Conservation (phyloP, 1,140 invertebrate genomes). For the Diorhabda sublineata region DNA sequence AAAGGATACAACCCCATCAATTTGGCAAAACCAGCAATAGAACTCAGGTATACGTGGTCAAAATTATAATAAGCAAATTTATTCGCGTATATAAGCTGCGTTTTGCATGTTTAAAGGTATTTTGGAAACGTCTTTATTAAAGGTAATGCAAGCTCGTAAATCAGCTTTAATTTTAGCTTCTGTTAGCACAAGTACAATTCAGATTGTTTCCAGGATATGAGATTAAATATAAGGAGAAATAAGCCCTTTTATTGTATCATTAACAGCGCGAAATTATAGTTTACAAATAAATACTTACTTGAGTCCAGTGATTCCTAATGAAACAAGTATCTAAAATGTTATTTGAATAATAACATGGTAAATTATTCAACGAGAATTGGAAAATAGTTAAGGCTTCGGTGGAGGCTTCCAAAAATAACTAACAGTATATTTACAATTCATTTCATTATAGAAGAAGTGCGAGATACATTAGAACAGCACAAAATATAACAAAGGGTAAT, state of each 20-base stretch:
- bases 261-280: background rate
- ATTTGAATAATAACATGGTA: no score
- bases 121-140: conserved; percentile 15
- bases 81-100: conserved; percentile 8
- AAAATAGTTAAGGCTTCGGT: no score
- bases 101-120: conserved; percentile 13
- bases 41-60: conserved; percentile 4
- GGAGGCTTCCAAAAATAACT: no score
- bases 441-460: no score
- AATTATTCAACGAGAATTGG: no score
- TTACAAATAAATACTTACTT: no score
- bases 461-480: no score
- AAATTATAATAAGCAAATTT: conserved; percentile 15
- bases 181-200: conserved; percentile 12
- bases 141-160: conserved; percentile 8
- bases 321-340: no score
- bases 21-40: background rate
- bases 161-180: conserved; percentile 19
- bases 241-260: conserved; percentile 17
- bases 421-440: no score
- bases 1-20: background rate
- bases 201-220: conserved; percentile 10
- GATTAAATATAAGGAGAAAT: conserved; percentile 12
- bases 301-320: no score
- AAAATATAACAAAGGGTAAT: no score